Evolutionary conservation across 2,888 invertebrate genomes (phyloP).

Genomic region (Dicycla oo): DNA sequence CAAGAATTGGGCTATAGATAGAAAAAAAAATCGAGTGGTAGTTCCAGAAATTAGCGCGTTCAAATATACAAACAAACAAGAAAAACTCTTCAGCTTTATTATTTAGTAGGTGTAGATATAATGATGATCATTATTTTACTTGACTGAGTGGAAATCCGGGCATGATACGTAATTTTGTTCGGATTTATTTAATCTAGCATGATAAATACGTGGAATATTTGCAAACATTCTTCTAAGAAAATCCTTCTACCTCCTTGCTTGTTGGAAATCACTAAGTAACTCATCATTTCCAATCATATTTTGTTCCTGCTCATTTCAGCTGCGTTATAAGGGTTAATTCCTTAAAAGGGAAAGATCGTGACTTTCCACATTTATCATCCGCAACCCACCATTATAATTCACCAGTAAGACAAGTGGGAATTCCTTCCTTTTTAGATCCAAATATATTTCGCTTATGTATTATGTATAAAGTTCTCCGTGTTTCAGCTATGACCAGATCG

Average conservation of each 20-base stretch:
- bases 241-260: neutral
- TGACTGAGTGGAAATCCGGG: neutral
- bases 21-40: too few relatives aligned
- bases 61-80: too few relatives aligned
- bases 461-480: conserved; percentile 28
- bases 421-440: conserved; percentile 24
- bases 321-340: conserved; percentile 38
- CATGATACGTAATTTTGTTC: neutral
- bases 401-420: conserved; percentile 28
- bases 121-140: too few relatives aligned
- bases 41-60: too few relatives aligned
- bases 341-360: conserved; percentile 38
- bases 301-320: conserved; percentile 26
- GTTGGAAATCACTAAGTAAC: conserved; percentile 22
- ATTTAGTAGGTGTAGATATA: too few relatives aligned
- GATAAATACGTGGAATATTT: neutral
- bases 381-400: conserved; percentile 27
- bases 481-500: conserved; percentile 1
- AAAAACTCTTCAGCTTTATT: too few relatives aligned
- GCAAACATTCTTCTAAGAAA: neutral
- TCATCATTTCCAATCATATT: conserved; percentile 43
- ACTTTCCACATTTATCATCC: conserved; percentile 48
- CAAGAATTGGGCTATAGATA: too few relatives aligned
- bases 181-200: neutral
- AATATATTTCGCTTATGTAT: conserved; percentile 30